Percentiles rank a stretch among this genome's conserved stretches.
phyloP scores from a whole-genome alignment of 2,888 invertebrate genomes.

The Chaetogeoica ovagalla region DNA sequence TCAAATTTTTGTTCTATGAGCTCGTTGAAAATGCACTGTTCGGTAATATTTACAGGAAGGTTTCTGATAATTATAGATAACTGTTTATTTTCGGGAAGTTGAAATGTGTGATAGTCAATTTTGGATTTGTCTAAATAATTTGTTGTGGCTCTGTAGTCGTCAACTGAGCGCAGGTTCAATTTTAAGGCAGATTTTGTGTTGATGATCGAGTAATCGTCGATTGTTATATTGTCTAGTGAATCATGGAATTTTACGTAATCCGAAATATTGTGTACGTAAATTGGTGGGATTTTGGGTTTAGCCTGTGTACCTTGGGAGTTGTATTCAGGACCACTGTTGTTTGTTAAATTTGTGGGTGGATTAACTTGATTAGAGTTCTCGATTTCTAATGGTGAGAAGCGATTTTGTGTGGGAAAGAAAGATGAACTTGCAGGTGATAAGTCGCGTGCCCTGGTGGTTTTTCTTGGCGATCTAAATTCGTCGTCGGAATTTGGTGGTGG shows the following conservation, averaged over 20 bases:
- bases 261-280: not conserved
- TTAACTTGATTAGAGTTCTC: no score
- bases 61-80: not conserved
- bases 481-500: no score
- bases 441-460: no score
- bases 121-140: not conserved
- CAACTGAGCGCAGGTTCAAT: not conserved
- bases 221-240: not conserved
- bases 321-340: no score
- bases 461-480: no score
- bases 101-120: constrained; percentile 2
- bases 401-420: no score
- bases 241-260: constrained; percentile 2
- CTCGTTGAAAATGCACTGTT: not conserved
- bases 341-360: no score
- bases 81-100: constrained; percentile 1
- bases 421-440: no score
- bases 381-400: no score
- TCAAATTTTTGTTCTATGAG: not conserved
- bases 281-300: constrained; percentile 17
- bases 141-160: constrained; percentile 2
- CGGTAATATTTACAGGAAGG: not conserved
- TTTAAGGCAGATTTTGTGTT: constrained; percentile 4
- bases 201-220: not conserved
- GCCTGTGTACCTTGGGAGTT: no score